phyloP scores from a whole-genome alignment of 2,797 vertebrate genomes.

The Molossus molossus region DNA sequence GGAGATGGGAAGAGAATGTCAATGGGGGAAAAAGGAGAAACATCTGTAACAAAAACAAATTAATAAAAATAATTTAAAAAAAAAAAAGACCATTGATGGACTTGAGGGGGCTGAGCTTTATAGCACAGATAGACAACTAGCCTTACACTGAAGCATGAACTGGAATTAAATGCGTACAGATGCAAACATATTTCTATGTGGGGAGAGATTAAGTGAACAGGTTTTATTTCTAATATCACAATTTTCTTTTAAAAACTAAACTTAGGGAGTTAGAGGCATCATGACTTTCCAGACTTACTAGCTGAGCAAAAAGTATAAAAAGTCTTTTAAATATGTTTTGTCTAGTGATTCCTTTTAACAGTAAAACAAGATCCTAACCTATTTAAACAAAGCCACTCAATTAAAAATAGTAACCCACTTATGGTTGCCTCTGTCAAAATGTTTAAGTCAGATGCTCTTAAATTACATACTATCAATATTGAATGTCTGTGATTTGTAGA shows the following conservation, averaged over 20 bases:
- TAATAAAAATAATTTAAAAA: background rate
- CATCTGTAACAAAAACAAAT: no score
- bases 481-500: background rate
- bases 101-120: background rate
- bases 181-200: background rate
- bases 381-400: background rate
- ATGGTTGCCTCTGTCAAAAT: background rate
- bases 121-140: background rate
- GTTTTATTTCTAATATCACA: no score
- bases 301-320: background rate
- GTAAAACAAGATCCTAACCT: slow-evolving; percentile 27
- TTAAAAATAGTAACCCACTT: background rate
- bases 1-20: no score
- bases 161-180: background rate
- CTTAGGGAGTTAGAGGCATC: background rate
- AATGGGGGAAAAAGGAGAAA: no score
- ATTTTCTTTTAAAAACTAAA: background rate
- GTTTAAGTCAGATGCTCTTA: background rate
- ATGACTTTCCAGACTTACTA: background rate
- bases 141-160: background rate
- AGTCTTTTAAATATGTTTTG: background rate
- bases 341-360: background rate
- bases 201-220: background rate
- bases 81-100: background rate
- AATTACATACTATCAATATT: background rate